Evolutionary conservation across 2,113 vertebrate genomes (phyloP).

Genomic region (Spermophilus dauricus): DNA sequence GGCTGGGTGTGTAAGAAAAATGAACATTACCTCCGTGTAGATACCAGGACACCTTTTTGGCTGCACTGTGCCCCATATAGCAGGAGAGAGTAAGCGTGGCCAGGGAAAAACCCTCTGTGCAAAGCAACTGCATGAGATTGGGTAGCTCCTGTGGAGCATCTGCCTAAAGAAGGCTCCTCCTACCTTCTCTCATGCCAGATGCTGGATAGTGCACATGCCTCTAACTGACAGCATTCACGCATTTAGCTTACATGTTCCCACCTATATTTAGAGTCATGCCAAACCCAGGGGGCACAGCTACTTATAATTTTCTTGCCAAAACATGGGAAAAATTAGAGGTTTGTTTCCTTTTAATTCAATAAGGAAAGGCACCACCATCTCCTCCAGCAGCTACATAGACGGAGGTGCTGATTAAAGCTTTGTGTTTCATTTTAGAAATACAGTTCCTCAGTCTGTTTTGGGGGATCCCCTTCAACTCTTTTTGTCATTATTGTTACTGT

Average conservation of each 20-base stretch:
- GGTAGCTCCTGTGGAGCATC: neutral
- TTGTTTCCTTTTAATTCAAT: neutral
- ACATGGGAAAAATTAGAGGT: neutral
- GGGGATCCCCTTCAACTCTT: conserved; percentile 51
- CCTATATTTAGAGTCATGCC: neutral
- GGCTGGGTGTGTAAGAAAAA: neutral
- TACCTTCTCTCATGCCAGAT: neutral
- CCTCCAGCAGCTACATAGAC: neutral
- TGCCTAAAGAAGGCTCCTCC: neutral
- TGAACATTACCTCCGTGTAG: neutral
- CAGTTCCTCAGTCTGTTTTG: conserved; percentile 45
- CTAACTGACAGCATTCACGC: neutral
- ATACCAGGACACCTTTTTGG: neutral
- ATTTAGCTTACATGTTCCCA: fast-evolving
- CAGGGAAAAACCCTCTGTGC: neutral
- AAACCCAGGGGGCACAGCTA: neutral
- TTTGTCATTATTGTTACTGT: conserved; percentile 56
- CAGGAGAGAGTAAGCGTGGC: neutral
- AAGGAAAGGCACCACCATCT: neutral
- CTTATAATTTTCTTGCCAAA: conserved; percentile 62
- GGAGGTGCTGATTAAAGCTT: conserved; percentile 71
- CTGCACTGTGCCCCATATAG: neutral
- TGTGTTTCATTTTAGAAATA: conserved; percentile 48
- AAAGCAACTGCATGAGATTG: neutral
- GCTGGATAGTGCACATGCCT: neutral